Base-by-base conservation (phyloP, 1,140 invertebrate genomes). In the Ceratitis capitata region DNA sequence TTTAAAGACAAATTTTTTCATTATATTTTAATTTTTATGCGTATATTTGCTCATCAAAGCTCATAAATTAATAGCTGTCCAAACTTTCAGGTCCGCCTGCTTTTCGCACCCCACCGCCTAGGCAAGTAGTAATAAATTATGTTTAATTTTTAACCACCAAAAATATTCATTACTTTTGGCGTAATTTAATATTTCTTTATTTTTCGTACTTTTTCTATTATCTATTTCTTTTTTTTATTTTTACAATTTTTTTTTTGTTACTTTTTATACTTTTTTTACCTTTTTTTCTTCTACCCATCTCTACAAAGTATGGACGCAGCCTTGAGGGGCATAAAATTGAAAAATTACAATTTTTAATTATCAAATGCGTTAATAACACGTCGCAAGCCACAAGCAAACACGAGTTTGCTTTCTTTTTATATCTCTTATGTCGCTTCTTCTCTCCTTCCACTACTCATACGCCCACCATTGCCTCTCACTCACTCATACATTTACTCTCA, bases 331-430 rank as follows among this genome's bases (percentile, higher is more conserved):
- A 7, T 10, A 35, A 89, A 86, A 89, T 35, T 78, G 89, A 90
- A 90, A 90, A 90, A 90, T 90, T 88, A 90, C 89, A 89, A 89
- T 89, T 90, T 90, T 90, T 91, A 91, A 91, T 91, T 91, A 91
- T 91, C 89, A 90, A 91, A 91, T 90, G 89, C 89, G 89, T 91
- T 90, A 90, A 90, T 90, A 89, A 90, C 90, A 90, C n/a, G n/a
- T n/a, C n/a, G n/a, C n/a, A n/a, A n/a, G n/a, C n/a, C n/a, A 64
- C 32, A 64, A 56, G 4, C 51, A n/a, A 16, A 7, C 51, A 16
- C 51, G 3, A 3, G 16, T n/a, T n/a, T 7, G 51, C 51, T 4
- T n/a, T 23, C 51, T 23, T 23, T n/a, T 5, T 9, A 56, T n/a
- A 19, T 56, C 51, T 56, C 51, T 56, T n/a, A 56, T 23, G 51